These are phyloP conservation scores for Tetraodon nigroviridis DNA, from an alignment of 2,113 vertebrate species.

Conservation along the genomic window DNA sequence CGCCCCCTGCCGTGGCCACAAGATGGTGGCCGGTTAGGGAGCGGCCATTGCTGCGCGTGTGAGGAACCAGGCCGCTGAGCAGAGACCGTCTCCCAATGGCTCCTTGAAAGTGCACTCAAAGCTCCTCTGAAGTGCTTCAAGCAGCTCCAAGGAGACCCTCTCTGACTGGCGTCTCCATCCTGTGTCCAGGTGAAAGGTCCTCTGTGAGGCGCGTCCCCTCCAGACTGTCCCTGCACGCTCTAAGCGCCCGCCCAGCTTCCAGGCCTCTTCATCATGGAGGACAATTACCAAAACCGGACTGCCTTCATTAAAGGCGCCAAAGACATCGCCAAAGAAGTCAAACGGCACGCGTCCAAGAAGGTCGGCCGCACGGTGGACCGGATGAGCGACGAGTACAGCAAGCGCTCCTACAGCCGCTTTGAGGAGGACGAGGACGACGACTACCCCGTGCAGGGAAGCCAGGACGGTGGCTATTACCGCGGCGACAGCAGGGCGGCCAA, in stretches of 20 bases:
- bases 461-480: slow-evolving; percentile 79
- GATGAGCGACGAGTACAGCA: slow-evolving; percentile 88
- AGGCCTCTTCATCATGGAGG: slow-evolving; percentile 80
- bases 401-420: slow-evolving; percentile 89
- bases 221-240: slow-evolving; percentile 7
- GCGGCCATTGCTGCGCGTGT: too few relatives aligned
- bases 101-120: neutral
- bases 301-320: slow-evolving; percentile 95
- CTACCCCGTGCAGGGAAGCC: slow-evolving; percentile 75
- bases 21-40: neutral
- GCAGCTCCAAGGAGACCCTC: neutral
- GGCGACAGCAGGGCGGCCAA: slow-evolving; percentile 82
- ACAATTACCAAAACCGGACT: slow-evolving; percentile 82
- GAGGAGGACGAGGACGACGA: slow-evolving; percentile 92
- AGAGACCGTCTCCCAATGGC: neutral
- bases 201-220: slow-evolving; percentile 12
- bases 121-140: neutral
- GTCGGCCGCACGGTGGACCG: slow-evolving; percentile 85
- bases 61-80: too few relatives aligned
- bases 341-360: slow-evolving; percentile 88
- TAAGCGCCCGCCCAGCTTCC: slow-evolving; percentile 3
- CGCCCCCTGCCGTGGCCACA: neutral
- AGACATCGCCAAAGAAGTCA: slow-evolving; percentile 96
- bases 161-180: slow-evolving; percentile 1
- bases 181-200: slow-evolving; percentile 29